Evolutionary conservation across 2,113 vertebrate genomes (phyloP), one percentile per base, ranked within the genome.

Genomic region (Eulemur macaco): DNA sequence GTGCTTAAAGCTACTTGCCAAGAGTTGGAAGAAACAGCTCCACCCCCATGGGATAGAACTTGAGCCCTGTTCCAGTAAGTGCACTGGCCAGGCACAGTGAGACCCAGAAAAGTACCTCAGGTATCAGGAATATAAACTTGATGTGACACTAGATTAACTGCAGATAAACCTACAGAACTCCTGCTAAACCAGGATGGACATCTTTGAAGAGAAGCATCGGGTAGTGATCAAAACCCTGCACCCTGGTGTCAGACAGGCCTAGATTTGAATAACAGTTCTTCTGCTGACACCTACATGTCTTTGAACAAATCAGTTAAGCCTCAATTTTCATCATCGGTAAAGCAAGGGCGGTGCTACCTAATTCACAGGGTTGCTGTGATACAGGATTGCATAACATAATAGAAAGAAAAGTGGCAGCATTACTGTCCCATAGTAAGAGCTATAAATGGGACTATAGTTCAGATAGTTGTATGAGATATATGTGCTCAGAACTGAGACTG

Each of bases 101-200:
- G 52, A 64, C 31, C 17, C 29, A 31, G 37, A 37, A 47, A 42
- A 9, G 66, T 21, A 45, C 27, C 8, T 68, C 2, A 0, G 74
- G 10, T 31, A 12, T n/a, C 23, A 86, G 29, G 37, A 91, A 78
- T 3, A 9, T 0, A 73, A 25, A 11, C 20, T 68, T 47, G 6
- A 56, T 2, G 34, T 45, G 29, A 14, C 39, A 27, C 1, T 76
- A 14, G 13, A 27, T 37, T 52, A 50, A 37, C 8, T 39, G 15
- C 11, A 42, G 27, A 73, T n/a, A 81, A 58, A 50, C 7, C 2
- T 0, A 8, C 0, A 60, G 1, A 56, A 20, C 0, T 47, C 20
- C 18, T 66, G 20, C 7, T 42, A 60, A 31, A 50, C 20, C 58
- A 54, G 0, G 2, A 29, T 5, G 10, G 10, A 31, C 21, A 11